Evolutionary conservation across 2,888 invertebrate species (phyloP), one percentile per base, ranked within the genome.

Genomic region (Conistra vaccinii): DNA sequence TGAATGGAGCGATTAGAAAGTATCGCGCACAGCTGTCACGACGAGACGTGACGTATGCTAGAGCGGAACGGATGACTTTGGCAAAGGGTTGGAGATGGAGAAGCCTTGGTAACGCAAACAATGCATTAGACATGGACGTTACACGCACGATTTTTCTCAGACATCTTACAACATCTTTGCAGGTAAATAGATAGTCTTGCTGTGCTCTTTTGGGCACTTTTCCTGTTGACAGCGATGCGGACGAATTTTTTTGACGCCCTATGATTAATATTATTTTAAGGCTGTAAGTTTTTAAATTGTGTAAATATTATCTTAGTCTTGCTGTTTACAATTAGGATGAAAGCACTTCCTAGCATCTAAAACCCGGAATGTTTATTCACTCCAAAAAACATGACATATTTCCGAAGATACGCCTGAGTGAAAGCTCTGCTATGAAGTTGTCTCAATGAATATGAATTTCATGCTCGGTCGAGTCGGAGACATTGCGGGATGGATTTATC

Each of bases 1-100:
- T 95, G 92, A 94, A 95, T 94, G 88, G 92, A 91, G 91, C 94
- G 94, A 95, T 96, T 95, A 95, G 95, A 96, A 96, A 96, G 96
- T 95, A 92, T 92, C 89, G 90, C 92, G 91, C 91, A 91, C 96
- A 96, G 95, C 96, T 96, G 96, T 95, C 95, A 95, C 94, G 94
- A 91, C 89, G 91, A 51, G 66, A 93, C 94, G 95, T 95, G 95
- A 95, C 94, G 93, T 93, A 95, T 92, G 93, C 92, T 91, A 90
- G 94, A 96, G 95, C 93, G 95, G 94, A 96, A 95, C 95, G 94
- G 94, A 95, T 96, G 93, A 91, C 89, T 91, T 87, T 87, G 87
- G 91, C 92, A 92, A 94, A 95, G 96, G 96, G 95, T 95, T 95
- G 94, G 91, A 93, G 95, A 91, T 95, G 94, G 91, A 93, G 95